phyloP scores from a whole-genome alignment of 2,888 invertebrate genomes.

The Tetheella fluctuosa region DNA sequence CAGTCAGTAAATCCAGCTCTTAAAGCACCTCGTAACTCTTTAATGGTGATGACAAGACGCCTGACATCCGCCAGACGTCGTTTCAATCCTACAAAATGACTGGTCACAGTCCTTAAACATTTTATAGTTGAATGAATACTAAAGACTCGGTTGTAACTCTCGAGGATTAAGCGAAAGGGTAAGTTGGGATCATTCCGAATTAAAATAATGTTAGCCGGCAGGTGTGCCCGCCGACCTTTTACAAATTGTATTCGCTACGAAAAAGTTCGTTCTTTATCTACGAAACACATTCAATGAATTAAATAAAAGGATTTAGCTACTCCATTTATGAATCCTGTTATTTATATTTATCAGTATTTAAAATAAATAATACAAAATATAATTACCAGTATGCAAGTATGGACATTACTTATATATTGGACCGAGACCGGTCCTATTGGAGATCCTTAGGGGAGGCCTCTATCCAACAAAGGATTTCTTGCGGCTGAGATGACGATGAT shows the following conservation, averaged over 20 bases:
- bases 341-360: too few relatives aligned
- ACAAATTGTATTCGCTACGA: constrained; percentile 30
- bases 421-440: too few relatives aligned
- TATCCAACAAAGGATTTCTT: too few relatives aligned
- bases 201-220: constrained; percentile 32
- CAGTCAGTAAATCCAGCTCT: constrained; percentile 30
- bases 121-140: constrained; percentile 46
- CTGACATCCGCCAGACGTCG: constrained; percentile 13
- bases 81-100: constrained; percentile 41
- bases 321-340: too few relatives aligned
- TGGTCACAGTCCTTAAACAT: constrained; percentile 45
- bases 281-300: constrained; percentile 17
- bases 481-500: too few relatives aligned
- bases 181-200: constrained; percentile 29
- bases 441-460: too few relatives aligned
- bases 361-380: too few relatives aligned
- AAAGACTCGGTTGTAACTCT: constrained; percentile 26
- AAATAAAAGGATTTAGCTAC: neutral
- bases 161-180: constrained; percentile 27
- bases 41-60: constrained; percentile 60
- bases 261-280: constrained; percentile 25
- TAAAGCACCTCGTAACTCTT: constrained; percentile 56
- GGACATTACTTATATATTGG: too few relatives aligned
- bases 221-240: constrained; percentile 25
- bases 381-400: too few relatives aligned